These are phyloP conservation scores for Nesoenas mayeri DNA, from an alignment of 2,113 vertebrate species.

Conservation along the genomic window DNA sequence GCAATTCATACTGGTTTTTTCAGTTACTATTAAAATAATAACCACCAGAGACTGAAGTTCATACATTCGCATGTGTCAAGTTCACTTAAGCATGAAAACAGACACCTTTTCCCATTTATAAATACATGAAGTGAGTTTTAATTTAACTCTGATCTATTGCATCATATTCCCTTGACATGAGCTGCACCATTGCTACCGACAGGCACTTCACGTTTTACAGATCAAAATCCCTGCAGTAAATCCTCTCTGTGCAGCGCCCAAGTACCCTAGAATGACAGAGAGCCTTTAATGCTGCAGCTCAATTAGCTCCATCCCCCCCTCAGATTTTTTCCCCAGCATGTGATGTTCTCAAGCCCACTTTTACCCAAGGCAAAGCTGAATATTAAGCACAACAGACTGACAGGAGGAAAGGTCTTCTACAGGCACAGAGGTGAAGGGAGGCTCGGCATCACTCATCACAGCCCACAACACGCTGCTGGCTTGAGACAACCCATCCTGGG, in stretches of 20 bases:
- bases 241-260: not conserved
- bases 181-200: not conserved
- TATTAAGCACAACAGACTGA: not conserved
- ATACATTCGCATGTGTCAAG: not conserved
- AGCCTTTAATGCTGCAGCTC: not conserved
- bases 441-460: not conserved
- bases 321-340: not conserved
- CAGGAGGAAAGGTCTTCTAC: not conserved
- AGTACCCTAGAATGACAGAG: not conserved
- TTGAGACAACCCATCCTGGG: not conserved
- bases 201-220: not conserved
- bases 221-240: not conserved
- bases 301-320: not conserved
- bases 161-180: not conserved
- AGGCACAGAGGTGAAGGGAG: not conserved
- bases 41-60: not conserved
- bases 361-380: not conserved
- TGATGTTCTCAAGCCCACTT: not conserved
- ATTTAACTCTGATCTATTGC: constrained; percentile 30
- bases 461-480: not conserved
- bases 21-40: not conserved
- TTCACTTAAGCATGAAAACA: constrained; percentile 26
- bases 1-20: not conserved
- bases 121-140: constrained; percentile 15
- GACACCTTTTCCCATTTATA: constrained; percentile 1